Percentiles rank a stretch among this genome's conserved stretches.
Conservation (phyloP, 2,888 invertebrate species). For the Heliconius ismenius region DNA sequence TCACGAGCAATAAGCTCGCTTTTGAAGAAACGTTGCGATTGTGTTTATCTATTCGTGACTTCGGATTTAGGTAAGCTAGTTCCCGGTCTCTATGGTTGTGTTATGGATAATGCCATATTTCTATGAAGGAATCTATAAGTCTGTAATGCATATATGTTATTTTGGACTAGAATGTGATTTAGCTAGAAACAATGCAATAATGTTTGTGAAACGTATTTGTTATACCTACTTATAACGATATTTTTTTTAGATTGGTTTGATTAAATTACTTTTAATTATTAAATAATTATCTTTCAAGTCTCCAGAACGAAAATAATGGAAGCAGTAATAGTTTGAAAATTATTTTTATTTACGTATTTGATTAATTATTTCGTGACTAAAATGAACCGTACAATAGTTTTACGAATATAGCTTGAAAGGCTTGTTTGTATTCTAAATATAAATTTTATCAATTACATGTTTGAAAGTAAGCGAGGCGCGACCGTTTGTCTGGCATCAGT, state of each 20-base stretch:
- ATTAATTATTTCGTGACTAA: not conserved
- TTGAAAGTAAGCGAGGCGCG: conserved; percentile 44
- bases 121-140: not conserved
- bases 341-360: not conserved
- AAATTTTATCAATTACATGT: conserved; percentile 48
- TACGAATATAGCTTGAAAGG: conserved; percentile 17
- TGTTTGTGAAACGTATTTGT: not conserved
- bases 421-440: conserved; percentile 43
- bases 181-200: not conserved
- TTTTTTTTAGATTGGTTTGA: not conserved
- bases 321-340: too few relatives aligned
- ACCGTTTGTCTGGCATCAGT: conserved; percentile 47
- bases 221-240: not conserved
- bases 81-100: conserved; percentile 31
- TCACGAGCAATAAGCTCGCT: conserved; percentile 39
- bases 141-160: not conserved
- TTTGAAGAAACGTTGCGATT: conserved; percentile 40
- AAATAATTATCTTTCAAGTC: too few relatives aligned
- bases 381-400: not conserved
- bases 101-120: conserved; percentile 27
- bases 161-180: not conserved
- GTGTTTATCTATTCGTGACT: conserved; percentile 43
- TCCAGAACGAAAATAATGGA: too few relatives aligned
- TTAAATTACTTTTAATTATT: not conserved
- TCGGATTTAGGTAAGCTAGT: conserved; percentile 29